Percentiles rank a stretch among this genome's conserved stretches.
phyloP scores from a whole-genome alignment of 2,888 invertebrate genomes.

The Dermolepida albohirtum region DNA sequence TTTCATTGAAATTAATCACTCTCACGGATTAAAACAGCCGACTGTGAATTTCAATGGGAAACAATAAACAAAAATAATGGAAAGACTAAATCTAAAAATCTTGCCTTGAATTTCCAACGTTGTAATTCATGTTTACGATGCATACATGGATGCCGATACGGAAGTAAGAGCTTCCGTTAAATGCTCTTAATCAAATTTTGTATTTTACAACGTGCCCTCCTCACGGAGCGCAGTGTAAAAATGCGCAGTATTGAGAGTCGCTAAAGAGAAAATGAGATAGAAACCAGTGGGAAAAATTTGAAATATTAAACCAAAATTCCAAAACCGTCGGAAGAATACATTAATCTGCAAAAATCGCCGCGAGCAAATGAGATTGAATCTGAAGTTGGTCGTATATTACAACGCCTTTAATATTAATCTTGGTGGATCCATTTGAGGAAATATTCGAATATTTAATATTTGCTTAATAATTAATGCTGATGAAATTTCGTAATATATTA shows the following conservation, averaged over 20 bases:
- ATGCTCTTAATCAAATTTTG: slow-evolving; percentile 34
- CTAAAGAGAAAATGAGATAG: slow-evolving; percentile 5
- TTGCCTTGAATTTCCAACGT: slow-evolving; percentile 5
- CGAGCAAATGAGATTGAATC: slow-evolving; percentile 16
- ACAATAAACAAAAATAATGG: slow-evolving; percentile 20
- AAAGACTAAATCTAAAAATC: slow-evolving; percentile 17
- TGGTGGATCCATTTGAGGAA: too few species aligned
- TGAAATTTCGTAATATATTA: background rate
- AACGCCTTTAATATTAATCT: too few species aligned
- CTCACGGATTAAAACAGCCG: background rate
- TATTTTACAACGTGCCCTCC: slow-evolving; percentile 16
- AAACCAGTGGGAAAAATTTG: background rate
- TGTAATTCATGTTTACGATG: slow-evolving; percentile 35
- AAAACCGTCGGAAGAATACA: slow-evolving; percentile 21
- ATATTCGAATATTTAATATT: too few species aligned
- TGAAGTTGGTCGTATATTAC: background rate
- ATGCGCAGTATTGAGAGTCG: slow-evolving; percentile 4
- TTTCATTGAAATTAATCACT: too few species aligned
- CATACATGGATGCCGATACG: slow-evolving; percentile 26
- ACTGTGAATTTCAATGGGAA: slow-evolving; percentile 14
- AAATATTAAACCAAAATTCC: slow-evolving; percentile 23
- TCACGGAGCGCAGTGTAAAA: slow-evolving; percentile 2
- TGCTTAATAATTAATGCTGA: background rate
- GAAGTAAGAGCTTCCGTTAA: slow-evolving; percentile 19
- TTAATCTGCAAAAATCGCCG: slow-evolving; percentile 27